These are phyloP conservation scores for Orthosia gracilis DNA, from an alignment of 2,888 invertebrate species.

Conservation along the genomic window DNA sequence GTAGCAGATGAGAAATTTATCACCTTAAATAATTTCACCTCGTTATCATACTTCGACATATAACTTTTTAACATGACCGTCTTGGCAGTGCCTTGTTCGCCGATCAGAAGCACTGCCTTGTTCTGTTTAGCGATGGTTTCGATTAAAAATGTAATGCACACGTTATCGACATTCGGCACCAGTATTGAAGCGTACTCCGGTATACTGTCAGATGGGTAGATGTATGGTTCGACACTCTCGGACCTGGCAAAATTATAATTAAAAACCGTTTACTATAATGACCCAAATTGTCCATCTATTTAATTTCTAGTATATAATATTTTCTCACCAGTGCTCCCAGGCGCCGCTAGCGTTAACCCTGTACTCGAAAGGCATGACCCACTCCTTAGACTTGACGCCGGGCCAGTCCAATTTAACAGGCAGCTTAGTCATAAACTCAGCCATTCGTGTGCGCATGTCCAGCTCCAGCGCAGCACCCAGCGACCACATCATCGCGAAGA, in stretches of 20 bases:
- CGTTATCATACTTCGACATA: slow-evolving; percentile 94
- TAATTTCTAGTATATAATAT: neutral
- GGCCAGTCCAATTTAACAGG: slow-evolving; percentile 95
- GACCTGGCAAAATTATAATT: slow-evolving; percentile 76
- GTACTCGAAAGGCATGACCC: slow-evolving; percentile 96
- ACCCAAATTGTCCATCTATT: neutral
- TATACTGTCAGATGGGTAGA: slow-evolving; percentile 93
- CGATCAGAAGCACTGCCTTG: slow-evolving; percentile 96
- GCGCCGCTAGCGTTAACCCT: slow-evolving; percentile 93
- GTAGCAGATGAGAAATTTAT: slow-evolving; percentile 98
- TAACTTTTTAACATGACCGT: slow-evolving; percentile 97
- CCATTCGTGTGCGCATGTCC: slow-evolving; percentile 93
- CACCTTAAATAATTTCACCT: slow-evolving; percentile 94
- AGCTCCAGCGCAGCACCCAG: slow-evolving; percentile 96
- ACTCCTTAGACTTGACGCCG: slow-evolving; percentile 90
- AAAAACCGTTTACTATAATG: neutral
- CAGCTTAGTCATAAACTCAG: slow-evolving; percentile 93
- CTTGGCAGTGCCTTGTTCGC: slow-evolving; percentile 98
- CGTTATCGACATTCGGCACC: slow-evolving; percentile 97
- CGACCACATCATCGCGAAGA: slow-evolving; percentile 97
- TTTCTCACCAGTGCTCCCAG: slow-evolving; percentile 95
- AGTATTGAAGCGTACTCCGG: slow-evolving; percentile 96
- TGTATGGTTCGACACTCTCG: slow-evolving; percentile 93
- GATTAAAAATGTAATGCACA: slow-evolving; percentile 96
- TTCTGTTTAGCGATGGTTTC: slow-evolving; percentile 95